These are phyloP conservation scores for Trichonephila clavata DNA, from an alignment of 1,140 invertebrate genomes.

Conservation along the genomic window DNA sequence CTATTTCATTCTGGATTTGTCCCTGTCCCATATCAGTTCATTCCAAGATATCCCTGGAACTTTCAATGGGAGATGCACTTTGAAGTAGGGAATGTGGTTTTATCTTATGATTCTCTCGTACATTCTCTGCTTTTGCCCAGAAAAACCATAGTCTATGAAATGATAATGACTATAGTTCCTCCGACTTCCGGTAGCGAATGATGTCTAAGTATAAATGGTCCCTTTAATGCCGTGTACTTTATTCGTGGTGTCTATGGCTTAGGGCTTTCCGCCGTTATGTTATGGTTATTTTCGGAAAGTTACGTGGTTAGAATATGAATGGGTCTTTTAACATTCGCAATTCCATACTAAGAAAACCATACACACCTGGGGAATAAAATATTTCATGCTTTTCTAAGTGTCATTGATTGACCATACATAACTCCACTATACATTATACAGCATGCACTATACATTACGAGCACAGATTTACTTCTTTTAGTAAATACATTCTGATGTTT, in stretches of 20 bases:
- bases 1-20: neutral
- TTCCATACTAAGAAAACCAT: neutral
- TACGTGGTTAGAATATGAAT: conserved; percentile 53
- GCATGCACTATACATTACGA: no score
- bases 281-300: conserved; percentile 29
- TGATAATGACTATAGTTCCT: conserved; percentile 63
- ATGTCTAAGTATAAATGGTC: conserved; percentile 41
- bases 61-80: conserved; percentile 33
- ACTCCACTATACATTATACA: no score
- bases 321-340: neutral
- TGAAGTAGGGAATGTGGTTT: conserved; percentile 62
- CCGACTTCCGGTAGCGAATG: conserved; percentile 48
- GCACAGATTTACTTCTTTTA: no score
- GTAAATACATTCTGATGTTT: no score
- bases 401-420: no score
- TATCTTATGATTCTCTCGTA: conserved; percentile 45
- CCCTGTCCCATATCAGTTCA: neutral
- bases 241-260: conserved; percentile 34
- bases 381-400: no score
- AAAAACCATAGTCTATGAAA: conserved; percentile 54
- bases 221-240: conserved; percentile 3
- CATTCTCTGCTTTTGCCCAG: neutral
- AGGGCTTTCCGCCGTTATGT: conserved; percentile 44
- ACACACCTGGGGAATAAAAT: neutral
- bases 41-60: neutral